Evolutionary conservation across 2,888 invertebrate species (phyloP).

Genomic region (Drosophila austrosaltans): DNA sequence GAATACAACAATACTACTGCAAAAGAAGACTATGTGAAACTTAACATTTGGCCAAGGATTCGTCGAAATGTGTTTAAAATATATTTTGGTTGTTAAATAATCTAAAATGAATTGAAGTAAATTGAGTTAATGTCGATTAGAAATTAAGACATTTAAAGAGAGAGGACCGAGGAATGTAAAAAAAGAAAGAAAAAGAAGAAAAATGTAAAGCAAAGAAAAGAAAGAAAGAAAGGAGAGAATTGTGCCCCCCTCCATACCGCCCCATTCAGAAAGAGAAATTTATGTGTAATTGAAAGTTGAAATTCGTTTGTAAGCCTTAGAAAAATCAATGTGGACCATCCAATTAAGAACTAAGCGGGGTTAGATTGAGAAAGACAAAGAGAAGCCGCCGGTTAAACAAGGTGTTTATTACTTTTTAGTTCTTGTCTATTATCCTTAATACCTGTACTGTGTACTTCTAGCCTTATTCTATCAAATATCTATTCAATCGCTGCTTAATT

Average conservation of each 20-base stretch:
- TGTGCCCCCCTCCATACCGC: background rate
- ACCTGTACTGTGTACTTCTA: constrained; percentile 7
- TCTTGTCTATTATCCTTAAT: background rate
- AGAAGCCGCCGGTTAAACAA: background rate
- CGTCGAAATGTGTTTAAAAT: constrained; percentile 48
- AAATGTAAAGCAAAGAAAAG: background rate
- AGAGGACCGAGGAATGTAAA: background rate
- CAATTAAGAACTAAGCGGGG: constrained; percentile 16
- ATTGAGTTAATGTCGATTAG: constrained; percentile 5
- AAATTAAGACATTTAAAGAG: background rate
- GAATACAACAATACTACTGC: constrained; percentile 1
- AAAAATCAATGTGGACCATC: constrained; percentile 42
- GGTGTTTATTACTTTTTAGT: background rate
- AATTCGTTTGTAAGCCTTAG: constrained; percentile 41
- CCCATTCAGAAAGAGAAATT: background rate
- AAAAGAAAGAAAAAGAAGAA: background rate
- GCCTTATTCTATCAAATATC: constrained; percentile 5
- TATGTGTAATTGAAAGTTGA: constrained; percentile 16
- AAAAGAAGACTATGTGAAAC: constrained; percentile 44
- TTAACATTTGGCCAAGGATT: constrained; percentile 57
- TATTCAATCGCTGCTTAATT: background rate
- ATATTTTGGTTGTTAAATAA: constrained; percentile 39
- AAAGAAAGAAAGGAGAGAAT: background rate
- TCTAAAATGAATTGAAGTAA: constrained; percentile 8
- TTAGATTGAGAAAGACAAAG: constrained; percentile 9